A percentile compares a stretch with the other conserved stretches of the same genome.
These are phyloP conservation scores for Ophonus ardosiacus DNA, from an alignment of 2,888 invertebrate species.

Conservation along the genomic window DNA sequence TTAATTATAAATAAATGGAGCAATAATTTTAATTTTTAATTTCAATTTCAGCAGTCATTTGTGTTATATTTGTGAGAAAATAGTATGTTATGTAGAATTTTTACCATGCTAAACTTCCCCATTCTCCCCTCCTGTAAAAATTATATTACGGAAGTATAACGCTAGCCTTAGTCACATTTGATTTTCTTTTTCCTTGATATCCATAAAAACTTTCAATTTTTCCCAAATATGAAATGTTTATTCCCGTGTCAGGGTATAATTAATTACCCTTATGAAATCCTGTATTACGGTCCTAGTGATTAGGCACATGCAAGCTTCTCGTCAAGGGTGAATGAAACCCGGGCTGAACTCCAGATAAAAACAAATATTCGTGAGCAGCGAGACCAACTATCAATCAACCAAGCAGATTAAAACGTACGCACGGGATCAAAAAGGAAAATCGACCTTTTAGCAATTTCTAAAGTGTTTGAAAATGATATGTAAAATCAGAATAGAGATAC, in stretches of 20 bases:
- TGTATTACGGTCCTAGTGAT: constrained; percentile 21
- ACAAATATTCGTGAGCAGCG: constrained; percentile 23
- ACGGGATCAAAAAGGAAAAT: neutral
- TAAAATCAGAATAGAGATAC: too few relatives aligned
- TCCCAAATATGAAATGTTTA: neutral
- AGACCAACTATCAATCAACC: constrained; percentile 34
- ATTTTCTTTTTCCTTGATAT: neutral
- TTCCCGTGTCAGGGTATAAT: constrained; percentile 22
- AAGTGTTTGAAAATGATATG: neutral
- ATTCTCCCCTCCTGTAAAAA: too few relatives aligned
- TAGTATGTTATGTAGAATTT: too few relatives aligned
- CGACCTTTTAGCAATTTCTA: neutral
- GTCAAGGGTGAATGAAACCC: constrained; percentile 44
- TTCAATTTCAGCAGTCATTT: too few relatives aligned
- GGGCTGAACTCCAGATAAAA: constrained; percentile 21
- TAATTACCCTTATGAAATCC: constrained; percentile 23
- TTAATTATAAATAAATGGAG: too few relatives aligned
- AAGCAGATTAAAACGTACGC: neutral
- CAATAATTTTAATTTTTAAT: too few relatives aligned
- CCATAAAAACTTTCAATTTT: neutral
- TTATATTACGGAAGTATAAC: too few relatives aligned
- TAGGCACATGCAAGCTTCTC: constrained; percentile 48
- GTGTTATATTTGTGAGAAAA: too few relatives aligned
- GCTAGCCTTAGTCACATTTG: neutral
- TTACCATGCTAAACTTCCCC: too few relatives aligned